Evolutionary conservation across 2,113 vertebrate species (phyloP).

Genomic region (Benitochromis conjunctus): DNA sequence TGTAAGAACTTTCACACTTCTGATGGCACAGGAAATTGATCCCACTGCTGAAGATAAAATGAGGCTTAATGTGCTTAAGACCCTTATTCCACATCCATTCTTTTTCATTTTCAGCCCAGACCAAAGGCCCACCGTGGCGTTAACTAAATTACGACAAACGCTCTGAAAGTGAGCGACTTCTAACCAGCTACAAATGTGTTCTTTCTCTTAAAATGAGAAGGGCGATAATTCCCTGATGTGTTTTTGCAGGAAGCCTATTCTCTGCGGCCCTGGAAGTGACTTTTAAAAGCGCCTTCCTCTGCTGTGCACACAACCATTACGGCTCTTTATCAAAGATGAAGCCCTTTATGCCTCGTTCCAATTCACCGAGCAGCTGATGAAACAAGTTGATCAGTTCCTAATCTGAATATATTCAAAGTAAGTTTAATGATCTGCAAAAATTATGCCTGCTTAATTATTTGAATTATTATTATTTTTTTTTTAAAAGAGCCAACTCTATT

Average conservation of each 20-base stretch:
- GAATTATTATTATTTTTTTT: background rate
- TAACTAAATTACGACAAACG: background rate
- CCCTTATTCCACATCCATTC: background rate
- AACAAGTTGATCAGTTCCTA: background rate
- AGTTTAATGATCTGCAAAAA: background rate
- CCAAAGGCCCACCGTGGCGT: background rate
- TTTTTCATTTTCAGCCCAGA: background rate
- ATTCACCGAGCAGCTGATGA: conserved; percentile 7
- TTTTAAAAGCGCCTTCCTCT: conserved; percentile 4
- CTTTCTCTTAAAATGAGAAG: background rate
- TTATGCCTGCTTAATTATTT: background rate
- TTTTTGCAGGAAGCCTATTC: conserved; percentile 18
- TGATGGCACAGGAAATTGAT: background rate
- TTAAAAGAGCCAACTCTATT: background rate
- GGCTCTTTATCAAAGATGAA: background rate
- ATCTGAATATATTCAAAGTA: background rate
- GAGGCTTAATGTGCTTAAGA: background rate
- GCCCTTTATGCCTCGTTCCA: background rate
- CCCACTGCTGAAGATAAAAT: background rate
- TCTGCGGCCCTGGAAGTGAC: background rate
- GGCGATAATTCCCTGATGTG: background rate
- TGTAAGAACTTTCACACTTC: background rate
- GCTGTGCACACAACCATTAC: background rate
- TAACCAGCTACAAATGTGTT: background rate
- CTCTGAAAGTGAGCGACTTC: background rate